Evolutionary conservation across 1,140 invertebrate genomes (phyloP), one percentile per base, ranked within the genome.

Genomic region (Spodoptera frugiperda): DNA sequence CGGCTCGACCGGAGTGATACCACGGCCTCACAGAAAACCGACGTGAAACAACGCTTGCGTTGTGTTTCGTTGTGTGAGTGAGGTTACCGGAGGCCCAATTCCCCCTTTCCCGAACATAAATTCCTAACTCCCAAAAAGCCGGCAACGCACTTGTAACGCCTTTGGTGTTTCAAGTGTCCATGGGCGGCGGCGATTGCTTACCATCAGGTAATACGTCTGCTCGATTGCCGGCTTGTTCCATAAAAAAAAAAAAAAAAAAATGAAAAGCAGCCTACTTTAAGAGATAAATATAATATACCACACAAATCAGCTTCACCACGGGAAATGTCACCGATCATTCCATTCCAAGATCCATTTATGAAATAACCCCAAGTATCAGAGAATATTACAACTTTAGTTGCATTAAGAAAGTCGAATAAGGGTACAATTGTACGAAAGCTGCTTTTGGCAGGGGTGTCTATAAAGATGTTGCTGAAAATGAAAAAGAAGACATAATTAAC

Each of bases 361-460:
- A 77, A 78, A 70, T 95, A 95, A 1, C 96, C 96, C 96, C 96
- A 96, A 0, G 83, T 89, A 11, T 87, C 82, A 19, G 83, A 78
- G 57, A 82, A 91, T 5, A 84, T 70, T 4, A 84, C 30, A 0
- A 68, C 57, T 75, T 74, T 91, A 61, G 92, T 94, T 0, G 94
- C 95, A 84, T 96, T 96, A 79, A 96, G 83, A 39, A 95, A 95
- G 30, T 95, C 87, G 9, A 88, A 90, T 0, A 96, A 70, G 63
- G 94, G 90, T 65, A 91, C 68, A 2, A 95, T 87, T 80, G 95
- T 92, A 2, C 93, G 84, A 82, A 95, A 96, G 79, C 94, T 95
- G 10, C 94, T 92, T 88, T 96, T 96, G 4, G 95, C 90, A 25
- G 95, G 88, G n/a, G 95, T 90, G 77, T 96, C 95, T 19, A 95